A percentile compares a stretch with the other conserved stretches of the same genome.
Conservation (phyloP, 1,140 invertebrate species). For the Zaprionus davidi region DNA sequence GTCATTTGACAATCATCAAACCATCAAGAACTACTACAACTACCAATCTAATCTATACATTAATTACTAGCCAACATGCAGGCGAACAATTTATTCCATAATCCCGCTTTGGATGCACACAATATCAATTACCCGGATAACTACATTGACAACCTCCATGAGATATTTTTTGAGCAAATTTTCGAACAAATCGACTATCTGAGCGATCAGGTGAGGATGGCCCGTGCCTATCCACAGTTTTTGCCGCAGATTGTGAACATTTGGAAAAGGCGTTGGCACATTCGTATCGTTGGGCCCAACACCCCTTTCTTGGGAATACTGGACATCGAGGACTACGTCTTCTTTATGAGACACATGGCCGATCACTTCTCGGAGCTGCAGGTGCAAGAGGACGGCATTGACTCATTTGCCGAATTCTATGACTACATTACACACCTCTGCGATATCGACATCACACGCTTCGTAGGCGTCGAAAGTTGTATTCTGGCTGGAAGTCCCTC, state of each 20-base stretch:
- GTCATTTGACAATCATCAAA: slow-evolving; percentile 15
- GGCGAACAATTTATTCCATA: slow-evolving; percentile 51
- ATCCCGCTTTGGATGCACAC: slow-evolving; percentile 46
- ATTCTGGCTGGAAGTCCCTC: slow-evolving; percentile 56
- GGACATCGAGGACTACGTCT: slow-evolving; percentile 72
- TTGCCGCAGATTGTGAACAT: slow-evolving; percentile 54
- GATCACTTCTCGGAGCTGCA: slow-evolving; percentile 59
- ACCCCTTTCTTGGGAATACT: slow-evolving; percentile 55
- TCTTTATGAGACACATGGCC: slow-evolving; percentile 72
- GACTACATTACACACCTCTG: slow-evolving; percentile 66
- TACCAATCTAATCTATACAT: not conserved
- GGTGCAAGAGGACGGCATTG: slow-evolving; percentile 64
- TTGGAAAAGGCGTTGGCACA: slow-evolving; percentile 49
- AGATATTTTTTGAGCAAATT: slow-evolving; percentile 74
- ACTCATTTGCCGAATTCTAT: slow-evolving; percentile 65
- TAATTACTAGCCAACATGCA: slow-evolving; percentile 10
- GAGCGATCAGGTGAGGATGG: slow-evolving; percentile 69
- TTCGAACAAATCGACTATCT: slow-evolving; percentile 66
- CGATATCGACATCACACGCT: slow-evolving; percentile 56
- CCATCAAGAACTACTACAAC: slow-evolving; percentile 7
- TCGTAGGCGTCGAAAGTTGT: slow-evolving; percentile 55
- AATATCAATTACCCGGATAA: slow-evolving; percentile 30
- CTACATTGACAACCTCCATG: slow-evolving; percentile 64
- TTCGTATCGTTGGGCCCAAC: slow-evolving; percentile 58
- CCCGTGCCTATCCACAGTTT: slow-evolving; percentile 70